Conservation (phyloP, 1,140 invertebrate genomes). For the Drosophila persimilis region DNA sequence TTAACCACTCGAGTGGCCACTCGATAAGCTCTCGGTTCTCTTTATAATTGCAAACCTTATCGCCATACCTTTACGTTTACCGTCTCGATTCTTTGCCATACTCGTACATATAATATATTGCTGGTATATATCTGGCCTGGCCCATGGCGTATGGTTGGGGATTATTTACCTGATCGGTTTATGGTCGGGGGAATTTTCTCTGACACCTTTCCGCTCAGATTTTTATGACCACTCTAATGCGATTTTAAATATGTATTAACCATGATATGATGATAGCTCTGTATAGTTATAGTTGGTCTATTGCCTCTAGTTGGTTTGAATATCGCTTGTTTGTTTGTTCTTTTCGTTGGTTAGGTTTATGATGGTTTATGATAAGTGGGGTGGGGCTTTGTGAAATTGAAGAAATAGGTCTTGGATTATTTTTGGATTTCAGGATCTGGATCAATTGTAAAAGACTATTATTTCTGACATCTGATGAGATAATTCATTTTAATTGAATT, state of each 20-base stretch:
- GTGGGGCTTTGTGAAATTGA: too few species aligned
- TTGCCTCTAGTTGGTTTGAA: not conserved
- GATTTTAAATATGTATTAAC: constrained; percentile 47
- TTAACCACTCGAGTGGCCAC: constrained; percentile 47
- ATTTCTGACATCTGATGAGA: too few species aligned
- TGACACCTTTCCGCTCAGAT: constrained; percentile 35
- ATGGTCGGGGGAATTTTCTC: constrained; percentile 38
- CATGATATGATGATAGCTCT: constrained; percentile 21
- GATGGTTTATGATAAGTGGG: too few species aligned
- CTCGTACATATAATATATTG: not conserved
- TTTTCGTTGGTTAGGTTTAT: too few species aligned
- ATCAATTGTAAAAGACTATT: too few species aligned
- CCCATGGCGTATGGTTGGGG: not conserved
- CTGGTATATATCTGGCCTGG: too few species aligned
- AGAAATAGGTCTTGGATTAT: too few species aligned
- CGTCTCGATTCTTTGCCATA: constrained; percentile 11
- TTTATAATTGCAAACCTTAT: constrained; percentile 42
- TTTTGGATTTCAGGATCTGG: too few species aligned
- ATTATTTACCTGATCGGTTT: constrained; percentile 44
- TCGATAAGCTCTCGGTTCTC: constrained; percentile 44
- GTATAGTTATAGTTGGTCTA: constrained; percentile 9
- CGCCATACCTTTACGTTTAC: not conserved
- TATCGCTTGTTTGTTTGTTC: not conserved
- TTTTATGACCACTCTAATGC: constrained; percentile 50
- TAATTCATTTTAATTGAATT: too few species aligned